These are phyloP conservation scores for Diadophis punctatus DNA, from an alignment of 2,113 vertebrate species.

Conservation along the genomic window DNA sequence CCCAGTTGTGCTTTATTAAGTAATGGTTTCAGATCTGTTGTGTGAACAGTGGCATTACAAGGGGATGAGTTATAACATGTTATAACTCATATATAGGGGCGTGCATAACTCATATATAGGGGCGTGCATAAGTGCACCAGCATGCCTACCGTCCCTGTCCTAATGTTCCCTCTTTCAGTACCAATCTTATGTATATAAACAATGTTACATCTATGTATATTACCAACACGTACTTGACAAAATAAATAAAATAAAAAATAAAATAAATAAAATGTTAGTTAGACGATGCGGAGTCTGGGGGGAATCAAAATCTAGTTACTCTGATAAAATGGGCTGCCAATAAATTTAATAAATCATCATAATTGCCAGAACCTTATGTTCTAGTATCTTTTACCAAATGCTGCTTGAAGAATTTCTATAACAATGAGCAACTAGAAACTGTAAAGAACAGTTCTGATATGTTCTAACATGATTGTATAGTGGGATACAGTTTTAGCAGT, in stretches of 20 bases:
- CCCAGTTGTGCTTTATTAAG: neutral
- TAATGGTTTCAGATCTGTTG: neutral
- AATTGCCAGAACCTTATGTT: neutral
- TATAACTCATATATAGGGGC: too few relatives aligned
- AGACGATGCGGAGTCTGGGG: neutral
- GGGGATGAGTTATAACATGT: neutral
- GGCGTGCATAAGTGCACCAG: too few relatives aligned
- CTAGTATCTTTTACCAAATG: neutral
- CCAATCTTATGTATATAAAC: too few relatives aligned
- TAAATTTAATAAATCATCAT: neutral
- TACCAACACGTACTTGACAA: too few relatives aligned
- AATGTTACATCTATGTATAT: too few relatives aligned
- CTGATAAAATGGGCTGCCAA: neutral
- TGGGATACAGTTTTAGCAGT: neutral
- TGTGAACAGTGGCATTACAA: neutral
- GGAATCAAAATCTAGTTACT: neutral
- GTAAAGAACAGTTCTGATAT: neutral
- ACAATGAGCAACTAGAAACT: neutral
- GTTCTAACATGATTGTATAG: neutral
- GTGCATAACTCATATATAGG: too few relatives aligned
- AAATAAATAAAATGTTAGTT: too few relatives aligned
- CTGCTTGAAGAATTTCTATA: neutral
- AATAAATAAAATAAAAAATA: too few relatives aligned
- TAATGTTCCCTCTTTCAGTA: too few relatives aligned
- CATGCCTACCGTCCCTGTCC: too few relatives aligned